Base-by-base conservation (phyloP, 2,797 vertebrate genomes). In the Micromesistius poutassou region DNA sequence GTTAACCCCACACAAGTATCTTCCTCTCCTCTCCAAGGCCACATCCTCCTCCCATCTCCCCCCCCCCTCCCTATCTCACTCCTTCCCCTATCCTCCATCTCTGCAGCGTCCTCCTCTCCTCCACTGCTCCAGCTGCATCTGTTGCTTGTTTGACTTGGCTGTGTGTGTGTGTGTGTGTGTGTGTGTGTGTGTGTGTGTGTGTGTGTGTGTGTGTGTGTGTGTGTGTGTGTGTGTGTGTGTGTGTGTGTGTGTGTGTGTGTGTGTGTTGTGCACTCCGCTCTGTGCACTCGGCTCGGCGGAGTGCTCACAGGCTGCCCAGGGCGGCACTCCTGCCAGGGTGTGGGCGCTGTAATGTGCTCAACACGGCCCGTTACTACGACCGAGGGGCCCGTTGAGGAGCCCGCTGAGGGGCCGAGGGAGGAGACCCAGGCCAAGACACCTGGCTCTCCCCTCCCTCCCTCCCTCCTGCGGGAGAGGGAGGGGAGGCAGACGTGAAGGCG, bases 321-420 rank as follows among this genome's bases (percentile, higher is more conserved):
- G n/a, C 40, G 82, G 85, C 80, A 83, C 73, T 79, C 84, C 87
- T 83, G 80, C 40, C 76, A 80, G 85, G 87, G 76, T 82, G 83
- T 82, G 83, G 2, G 79, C 83, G 81, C 81, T 86, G 88, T 92
- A 89, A 92, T 92, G 84, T 90, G 86, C 87, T 89, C 87, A 86
- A 31, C 77, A 84, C 84, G 77, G 87, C 85, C 89, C 89, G 86
- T 93, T 93, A 91, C 93, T 93, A 92, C 86, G 89, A 88, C 82
- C 79, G 84, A 89, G 84, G 84, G 85, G 85, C 82, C 91, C 91
- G 89, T 88, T 91, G 90, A 93, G 86, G 84, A 85, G 85, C 82
- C 91, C 91, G 89, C 89, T 91, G 90, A 93, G 86, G 81, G 86
- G 83, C 84, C 75, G 79, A 70, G 9, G 81, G 84, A 81, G 12